Base-by-base conservation (phyloP, 2,888 invertebrate species). In the Tiliacea citrago region DNA sequence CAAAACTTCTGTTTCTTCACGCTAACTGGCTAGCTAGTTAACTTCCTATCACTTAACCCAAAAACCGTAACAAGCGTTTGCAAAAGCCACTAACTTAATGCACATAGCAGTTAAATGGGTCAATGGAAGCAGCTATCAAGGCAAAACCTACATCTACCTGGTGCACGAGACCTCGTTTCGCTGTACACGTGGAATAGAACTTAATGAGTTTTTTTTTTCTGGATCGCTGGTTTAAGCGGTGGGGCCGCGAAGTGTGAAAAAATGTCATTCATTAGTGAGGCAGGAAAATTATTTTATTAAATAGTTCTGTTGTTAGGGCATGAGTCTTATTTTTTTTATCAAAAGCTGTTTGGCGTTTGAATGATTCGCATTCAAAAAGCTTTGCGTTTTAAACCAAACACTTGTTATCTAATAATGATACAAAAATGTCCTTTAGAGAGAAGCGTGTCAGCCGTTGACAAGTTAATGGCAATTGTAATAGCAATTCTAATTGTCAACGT, bases 51-150 rank as follows among this genome's bases (percentile, higher is more conserved):
- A 78, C 53, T 85, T 79, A 80, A 78, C 77, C 74, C 74, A 65
- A 81, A 77, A 75, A 74, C 73, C 55, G 67, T 77, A 71, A 73
- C 75, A 62, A 79, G 68, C 72, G 57, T 76, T 73, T 55, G 63
- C 51, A 66, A 73, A 82, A 86, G 78, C 73, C 81, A 84, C 83
- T 81, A 70, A 67, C 74, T 77, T 67, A 75, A 77, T 80, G 83
- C 76, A 76, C 71, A 70, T 77, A 89, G 82, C 76, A 72, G 71
- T 75, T 79, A 92, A 88, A 92, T 92, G 84, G 93, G 93, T 92
- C 92, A 93, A 90, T 91, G 89, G 83, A 87, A 88, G 85, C 73
- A 69, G 87, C 73, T 79, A 88, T 86, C 90, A 91, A 92, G 90
- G 92, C 80, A 73, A 84, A 91, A 85, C 86, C 77, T 80, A 86